Conservation (phyloP, 2,113 vertebrate genomes). For the Erythrocebus patas region DNA sequence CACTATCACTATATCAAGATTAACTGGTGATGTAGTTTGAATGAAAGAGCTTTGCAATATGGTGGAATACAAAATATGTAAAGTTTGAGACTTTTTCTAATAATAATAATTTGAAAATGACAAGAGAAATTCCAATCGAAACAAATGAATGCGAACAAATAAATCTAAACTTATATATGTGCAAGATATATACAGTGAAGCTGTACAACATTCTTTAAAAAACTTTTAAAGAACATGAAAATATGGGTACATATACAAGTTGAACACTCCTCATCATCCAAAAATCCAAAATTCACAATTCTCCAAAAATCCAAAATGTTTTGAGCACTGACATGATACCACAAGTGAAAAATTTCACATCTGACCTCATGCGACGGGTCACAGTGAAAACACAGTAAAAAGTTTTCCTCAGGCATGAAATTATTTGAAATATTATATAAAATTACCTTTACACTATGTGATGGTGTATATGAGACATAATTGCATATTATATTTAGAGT, state of each 20-base stretch:
- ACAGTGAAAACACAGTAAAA: not conserved
- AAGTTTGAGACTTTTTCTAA: not conserved
- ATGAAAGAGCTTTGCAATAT: not conserved
- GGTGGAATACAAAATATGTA: not conserved
- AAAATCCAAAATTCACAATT: not conserved
- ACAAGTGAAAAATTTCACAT: not conserved
- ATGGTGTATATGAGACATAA: not conserved
- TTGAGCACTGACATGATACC: not conserved
- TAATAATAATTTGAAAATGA: not conserved
- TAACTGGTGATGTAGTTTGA: not conserved
- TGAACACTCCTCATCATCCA: not conserved
- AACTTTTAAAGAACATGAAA: not conserved
- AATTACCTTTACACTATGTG: not conserved
- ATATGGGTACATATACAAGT: not conserved
- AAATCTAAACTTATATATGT: not conserved
- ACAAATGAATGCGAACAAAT: not conserved
- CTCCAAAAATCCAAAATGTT: not conserved
- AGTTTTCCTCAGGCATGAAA: not conserved
- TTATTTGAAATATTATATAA: not conserved
- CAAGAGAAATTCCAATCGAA: not conserved
- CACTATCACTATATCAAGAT: not conserved
- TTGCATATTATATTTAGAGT: not conserved
- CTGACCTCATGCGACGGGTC: not conserved
- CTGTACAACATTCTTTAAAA: not conserved
- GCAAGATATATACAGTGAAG: not conserved